Base-by-base conservation (phyloP, 2,888 invertebrate genomes). In the Pollenia angustigena region DNA sequence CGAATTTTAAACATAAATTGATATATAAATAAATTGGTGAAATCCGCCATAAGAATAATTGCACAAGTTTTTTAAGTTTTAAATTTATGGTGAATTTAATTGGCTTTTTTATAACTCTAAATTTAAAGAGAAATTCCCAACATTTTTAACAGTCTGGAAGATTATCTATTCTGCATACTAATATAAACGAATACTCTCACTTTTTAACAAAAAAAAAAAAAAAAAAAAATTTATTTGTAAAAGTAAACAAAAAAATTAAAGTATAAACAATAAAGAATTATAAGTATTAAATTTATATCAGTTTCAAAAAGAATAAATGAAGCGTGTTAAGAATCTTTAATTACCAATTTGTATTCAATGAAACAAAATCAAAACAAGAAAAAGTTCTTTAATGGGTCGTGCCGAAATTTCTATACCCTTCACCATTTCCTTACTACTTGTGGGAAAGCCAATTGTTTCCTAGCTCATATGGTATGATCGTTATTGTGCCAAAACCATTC, bases 271-370 rank as follows among this genome's bases (percentile, higher is more conserved):
- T 40, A 18, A 40, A 42, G 42, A 71, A 23, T 62, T 11, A 48
- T 12, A 46, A 14, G 7, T 56, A 44, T 10, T 50, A 42, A 23
- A 23, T 23, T 23, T 2, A 11, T 12, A 42, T 4, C 46, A 46
- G 23, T n/a, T 62, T 62, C 18, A 16, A 54, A 48, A 79, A 46
- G 10, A 46, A 46, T 46, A 40, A 64, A 18, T 64, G 32, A 54
- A 54, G 46, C 72, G 72, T 81, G 80, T 16, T 40, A 18, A 48
- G 80, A 71, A 72, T 80, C 6, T n/a, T 64, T 54, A 72, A 80
- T 71, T 71, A 6, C 11, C 12, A 32, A 66, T 58, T 58, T 18
- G 6, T 40, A 42, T 32, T 46, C 18, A 58, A 16, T 3, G n/a
- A 11, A 32, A 4, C 32, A n/a, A 48, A 72, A 54, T 42, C 2